A percentile compares a stretch with the other conserved stretches of the same genome.
Conservation (phyloP, 1,140 invertebrate species). For the Achatina immaculata region DNA sequence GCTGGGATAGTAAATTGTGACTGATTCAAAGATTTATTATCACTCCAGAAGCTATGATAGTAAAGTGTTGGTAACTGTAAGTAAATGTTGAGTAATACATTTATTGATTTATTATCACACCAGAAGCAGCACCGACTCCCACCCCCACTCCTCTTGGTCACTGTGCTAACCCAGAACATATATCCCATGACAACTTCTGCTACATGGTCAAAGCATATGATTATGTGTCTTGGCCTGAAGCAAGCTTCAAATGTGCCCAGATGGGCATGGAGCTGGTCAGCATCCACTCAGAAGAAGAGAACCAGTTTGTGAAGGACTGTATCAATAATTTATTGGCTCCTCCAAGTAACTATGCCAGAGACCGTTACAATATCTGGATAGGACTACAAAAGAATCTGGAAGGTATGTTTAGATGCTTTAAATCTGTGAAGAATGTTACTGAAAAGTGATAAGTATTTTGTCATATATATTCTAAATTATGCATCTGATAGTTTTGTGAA, state of each 20-base stretch:
- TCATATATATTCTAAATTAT: no score
- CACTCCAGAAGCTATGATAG: no score
- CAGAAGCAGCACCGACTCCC: slow-evolving; percentile 43
- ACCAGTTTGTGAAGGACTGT: slow-evolving; percentile 34
- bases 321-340: not conserved
- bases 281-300: slow-evolving; percentile 44
- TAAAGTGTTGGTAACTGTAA: no score
- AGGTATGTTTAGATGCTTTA: slow-evolving; percentile 30
- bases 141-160: slow-evolving; percentile 44
- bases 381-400: slow-evolving; percentile 41
- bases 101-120: no score
- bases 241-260: slow-evolving; percentile 37
- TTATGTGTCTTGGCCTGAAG: slow-evolving; percentile 44
- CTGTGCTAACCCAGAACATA: slow-evolving; percentile 36
- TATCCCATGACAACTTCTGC: slow-evolving; percentile 40
- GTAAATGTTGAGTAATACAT: no score
- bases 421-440: no score
- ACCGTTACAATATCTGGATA: slow-evolving; percentile 37
- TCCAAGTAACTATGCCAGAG: not conserved
- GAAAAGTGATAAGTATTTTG: not conserved
- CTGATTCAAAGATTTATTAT: no score
- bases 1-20: no score
- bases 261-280: slow-evolving; percentile 41
- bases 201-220: slow-evolving; percentile 36
- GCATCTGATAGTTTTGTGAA: no score